A percentile compares a stretch with the other conserved stretches of the same genome.
Evolutionary conservation across 1,140 invertebrate species (phyloP).

Genomic region (Piezodorus guildinii): DNA sequence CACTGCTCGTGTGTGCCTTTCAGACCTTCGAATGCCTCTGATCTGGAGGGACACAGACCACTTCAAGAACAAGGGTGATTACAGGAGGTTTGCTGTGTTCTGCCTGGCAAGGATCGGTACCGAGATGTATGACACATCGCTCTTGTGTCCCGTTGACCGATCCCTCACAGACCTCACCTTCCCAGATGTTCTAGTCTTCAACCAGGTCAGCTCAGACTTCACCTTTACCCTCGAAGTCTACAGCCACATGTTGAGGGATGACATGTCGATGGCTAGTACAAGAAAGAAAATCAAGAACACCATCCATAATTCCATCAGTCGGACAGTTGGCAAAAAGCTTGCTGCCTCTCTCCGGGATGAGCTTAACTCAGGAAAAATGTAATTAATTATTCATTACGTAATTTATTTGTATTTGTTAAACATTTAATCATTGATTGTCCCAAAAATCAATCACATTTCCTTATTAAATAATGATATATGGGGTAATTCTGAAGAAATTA

Average conservation of each 20-base stretch:
- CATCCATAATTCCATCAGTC: slow-evolving; percentile 55
- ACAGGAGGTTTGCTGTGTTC: slow-evolving; percentile 57
- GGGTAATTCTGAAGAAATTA: too few species aligned
- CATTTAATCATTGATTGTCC: too few species aligned
- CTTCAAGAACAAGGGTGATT: slow-evolving; percentile 62
- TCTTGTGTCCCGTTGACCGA: slow-evolving; percentile 54
- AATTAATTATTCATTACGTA: slow-evolving; percentile 26
- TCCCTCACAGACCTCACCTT: slow-evolving; percentile 59
- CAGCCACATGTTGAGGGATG: slow-evolving; percentile 53
- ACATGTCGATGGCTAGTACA: slow-evolving; percentile 54
- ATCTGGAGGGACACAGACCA: slow-evolving; percentile 64
- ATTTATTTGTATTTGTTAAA: too few species aligned
- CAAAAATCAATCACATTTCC: too few species aligned
- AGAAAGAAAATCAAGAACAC: slow-evolving; percentile 54
- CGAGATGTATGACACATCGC: slow-evolving; percentile 54
- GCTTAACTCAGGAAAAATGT: slow-evolving; percentile 40
- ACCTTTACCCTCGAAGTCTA: slow-evolving; percentile 55
- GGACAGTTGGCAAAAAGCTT: slow-evolving; percentile 52
- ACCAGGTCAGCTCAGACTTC: slow-evolving; percentile 50
- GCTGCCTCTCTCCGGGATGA: slow-evolving; percentile 44
- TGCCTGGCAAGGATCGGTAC: slow-evolving; percentile 54
- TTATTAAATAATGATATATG: too few species aligned
- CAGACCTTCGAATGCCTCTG: slow-evolving; percentile 54
- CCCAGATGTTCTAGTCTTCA: slow-evolving; percentile 53
- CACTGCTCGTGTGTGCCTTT: slow-evolving; percentile 39